A percentile compares a stretch with the other conserved stretches of the same genome.
These are phyloP conservation scores for Germaria angustata DNA, from an alignment of 2,888 invertebrate species.

Conservation along the genomic window DNA sequence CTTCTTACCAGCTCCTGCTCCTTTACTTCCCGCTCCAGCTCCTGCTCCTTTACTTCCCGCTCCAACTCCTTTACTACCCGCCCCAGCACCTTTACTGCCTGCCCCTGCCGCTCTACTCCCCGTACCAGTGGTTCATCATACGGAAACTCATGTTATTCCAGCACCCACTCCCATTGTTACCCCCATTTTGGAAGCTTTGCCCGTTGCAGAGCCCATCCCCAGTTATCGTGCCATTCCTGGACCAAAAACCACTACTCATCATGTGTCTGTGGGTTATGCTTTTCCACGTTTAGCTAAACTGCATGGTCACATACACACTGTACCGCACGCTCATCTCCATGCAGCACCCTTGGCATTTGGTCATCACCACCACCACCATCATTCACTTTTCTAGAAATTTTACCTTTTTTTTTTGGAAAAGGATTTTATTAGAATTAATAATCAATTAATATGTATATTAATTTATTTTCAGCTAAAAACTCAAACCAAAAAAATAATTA, in stretches of 20 bases:
- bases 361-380: constrained; percentile 73
- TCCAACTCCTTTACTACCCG: constrained; percentile 37
- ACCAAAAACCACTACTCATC: constrained; percentile 77
- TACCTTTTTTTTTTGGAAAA: constrained; percentile 59
- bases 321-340: constrained; percentile 71
- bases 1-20: constrained; percentile 68
- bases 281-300: constrained; percentile 70
- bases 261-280: constrained; percentile 75
- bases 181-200: constrained; percentile 72
- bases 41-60: constrained; percentile 46
- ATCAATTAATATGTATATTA: not conserved
- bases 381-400: constrained; percentile 71
- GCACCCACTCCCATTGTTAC: constrained; percentile 60
- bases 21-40: constrained; percentile 64
- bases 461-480: constrained; percentile 17
- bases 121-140: too few relatives aligned
- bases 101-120: constrained; percentile 48
- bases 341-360: constrained; percentile 63
- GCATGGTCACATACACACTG: constrained; percentile 13
- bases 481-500: not conserved
- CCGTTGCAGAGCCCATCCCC: constrained; percentile 69
- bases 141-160: constrained; percentile 27
- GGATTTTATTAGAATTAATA: constrained; percentile 45
- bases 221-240: constrained; percentile 76
- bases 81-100: constrained; percentile 39